Conservation (phyloP, 1,140 invertebrate species). For the Sarcophaga bullata region DNA sequence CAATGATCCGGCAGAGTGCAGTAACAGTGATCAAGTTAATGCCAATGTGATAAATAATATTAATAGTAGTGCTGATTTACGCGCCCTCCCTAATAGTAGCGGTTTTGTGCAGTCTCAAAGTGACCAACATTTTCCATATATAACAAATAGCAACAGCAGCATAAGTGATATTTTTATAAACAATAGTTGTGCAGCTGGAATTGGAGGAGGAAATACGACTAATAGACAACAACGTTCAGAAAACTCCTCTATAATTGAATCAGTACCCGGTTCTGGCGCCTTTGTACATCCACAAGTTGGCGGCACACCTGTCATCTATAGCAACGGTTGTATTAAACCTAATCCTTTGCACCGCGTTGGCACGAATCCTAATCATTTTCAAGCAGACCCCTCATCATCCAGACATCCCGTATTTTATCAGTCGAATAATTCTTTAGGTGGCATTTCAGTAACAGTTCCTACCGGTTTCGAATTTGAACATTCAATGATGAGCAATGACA, state of each 20-base stretch:
- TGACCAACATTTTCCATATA: slow-evolving; percentile 62
- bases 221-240: slow-evolving; percentile 10
- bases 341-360: slow-evolving; percentile 53
- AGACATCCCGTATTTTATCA: slow-evolving; percentile 44
- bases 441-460: slow-evolving; percentile 46
- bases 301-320: slow-evolving; percentile 52
- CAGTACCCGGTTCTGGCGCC: neutral
- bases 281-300: slow-evolving; percentile 28
- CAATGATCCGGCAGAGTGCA: neutral
- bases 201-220: slow-evolving; percentile 28
- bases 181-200: slow-evolving; percentile 53
- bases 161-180: slow-evolving; percentile 64
- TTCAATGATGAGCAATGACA: slow-evolving; percentile 15
- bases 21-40: slow-evolving; percentile 28
- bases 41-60: slow-evolving; percentile 40
- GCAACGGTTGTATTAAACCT: slow-evolving; percentile 56
- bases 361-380: slow-evolving; percentile 46
- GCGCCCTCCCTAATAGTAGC: slow-evolving; percentile 28
- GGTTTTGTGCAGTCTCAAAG: slow-evolving; percentile 59
- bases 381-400: neutral
- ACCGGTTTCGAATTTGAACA: neutral
- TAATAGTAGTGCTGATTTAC: slow-evolving; percentile 29
- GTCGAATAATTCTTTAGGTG: slow-evolving; percentile 48
- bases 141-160: slow-evolving; percentile 60
- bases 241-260: neutral